Percentiles rank a stretch among this genome's conserved stretches.
These are phyloP conservation scores for Solenopsis fugax DNA, from an alignment of 1,140 invertebrate genomes.

Conservation along the genomic window DNA sequence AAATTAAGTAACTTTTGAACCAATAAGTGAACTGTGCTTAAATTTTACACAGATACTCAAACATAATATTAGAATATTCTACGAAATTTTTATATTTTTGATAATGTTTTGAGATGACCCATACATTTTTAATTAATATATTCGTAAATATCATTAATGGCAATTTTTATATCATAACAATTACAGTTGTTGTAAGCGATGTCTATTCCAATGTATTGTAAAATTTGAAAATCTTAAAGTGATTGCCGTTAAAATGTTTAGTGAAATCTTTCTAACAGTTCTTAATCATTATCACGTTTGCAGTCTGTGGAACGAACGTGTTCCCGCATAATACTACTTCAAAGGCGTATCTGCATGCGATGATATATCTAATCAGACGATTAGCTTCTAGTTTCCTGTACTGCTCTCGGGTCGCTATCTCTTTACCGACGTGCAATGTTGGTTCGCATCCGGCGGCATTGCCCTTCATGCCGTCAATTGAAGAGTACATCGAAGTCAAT, in stretches of 20 bases:
- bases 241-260: neutral
- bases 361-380: conserved; percentile 21
- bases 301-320: neutral
- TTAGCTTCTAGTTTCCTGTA: conserved; percentile 35
- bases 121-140: neutral
- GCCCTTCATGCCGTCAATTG: conserved; percentile 27
- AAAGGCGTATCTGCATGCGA: neutral
- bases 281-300: neutral
- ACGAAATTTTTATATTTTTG: too few relatives aligned
- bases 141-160: neutral
- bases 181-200: neutral
- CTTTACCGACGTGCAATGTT: neutral
- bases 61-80: too few relatives aligned
- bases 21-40: too few relatives aligned
- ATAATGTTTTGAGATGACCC: too few relatives aligned
- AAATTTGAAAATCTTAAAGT: neutral
- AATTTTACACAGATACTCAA: too few relatives aligned
- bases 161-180: neutral
- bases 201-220: neutral
- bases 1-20: too few relatives aligned
- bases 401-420: conserved; percentile 19
- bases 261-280: neutral
- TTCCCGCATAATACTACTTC: neutral
- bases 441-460: conserved; percentile 27
- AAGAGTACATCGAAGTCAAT: conserved; percentile 32